Base-by-base conservation (phyloP, 2,113 vertebrate genomes). In the Phaetusa simplex region DNA sequence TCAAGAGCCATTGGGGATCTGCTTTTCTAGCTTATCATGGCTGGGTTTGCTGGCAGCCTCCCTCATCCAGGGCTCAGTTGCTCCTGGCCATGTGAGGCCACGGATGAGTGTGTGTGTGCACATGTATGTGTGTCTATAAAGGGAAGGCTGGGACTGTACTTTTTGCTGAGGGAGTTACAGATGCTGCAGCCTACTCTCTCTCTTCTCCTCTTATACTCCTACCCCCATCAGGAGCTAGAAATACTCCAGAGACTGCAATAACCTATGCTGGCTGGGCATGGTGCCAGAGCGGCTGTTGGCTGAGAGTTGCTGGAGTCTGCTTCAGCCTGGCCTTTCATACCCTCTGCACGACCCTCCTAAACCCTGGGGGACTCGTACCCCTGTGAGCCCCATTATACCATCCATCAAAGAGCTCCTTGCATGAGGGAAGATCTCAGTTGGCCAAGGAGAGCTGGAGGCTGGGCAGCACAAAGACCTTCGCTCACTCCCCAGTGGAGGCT, bases 221-320 rank as follows among this genome's bases (percentile, higher is more conserved):
- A 79, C 62, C 42, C 76, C 67, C 65, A 82, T 30, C 58, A 80
- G 79, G 87, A 95, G 77, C 78, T 62, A 79, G 86, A 91, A 94
- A 95, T 95, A 94, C 93, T 79, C 95, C 52, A 53, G 91, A 61
- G 94, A 66, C 73, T 85, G 70, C 86, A 91, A 52, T 87, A 96
- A 95, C 95, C 95, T 94, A 82, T 5, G 0, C 81, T 67, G 52
- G 22, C 88, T 94, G 95, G 94, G 94, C 95, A 61, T 8, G 40
- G 38, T 93, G 94, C 96, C 96, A 95, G 86, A 87, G 86, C 49
- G 88, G 65, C 70, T 90, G 70, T 32, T 87, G 95, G 83, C 86
- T 82, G 65, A 65, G 49, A 79, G 65, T 9, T 79, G 78, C 87
- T 91, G 83, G 53, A 97, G 76, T 87, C 73, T 81, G 87, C 85